A percentile compares a stretch with the other conserved stretches of the same genome.
Evolutionary conservation across 30 jellyfish, hydroid and myxozoan genomes (phyloP).

Genomic region (Chrysaora quinquecirrha): DNA sequence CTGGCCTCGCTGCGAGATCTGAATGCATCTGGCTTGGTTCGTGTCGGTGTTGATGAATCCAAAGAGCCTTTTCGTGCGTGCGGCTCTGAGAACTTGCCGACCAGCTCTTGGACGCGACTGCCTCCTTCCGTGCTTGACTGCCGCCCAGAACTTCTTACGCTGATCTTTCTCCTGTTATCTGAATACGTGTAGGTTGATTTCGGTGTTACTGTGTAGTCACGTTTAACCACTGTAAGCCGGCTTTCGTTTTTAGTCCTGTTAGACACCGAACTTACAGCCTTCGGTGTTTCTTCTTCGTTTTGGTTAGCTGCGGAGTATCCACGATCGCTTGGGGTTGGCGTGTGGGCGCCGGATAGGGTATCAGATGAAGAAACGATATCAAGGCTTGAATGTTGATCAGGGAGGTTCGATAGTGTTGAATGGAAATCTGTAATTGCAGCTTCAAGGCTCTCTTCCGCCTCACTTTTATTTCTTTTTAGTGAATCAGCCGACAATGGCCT

Average conservation of each 20-base stretch:
- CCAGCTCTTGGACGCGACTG: slow-evolving; percentile 65
- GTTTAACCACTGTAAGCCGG: neutral
- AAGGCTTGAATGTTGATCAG: slow-evolving; percentile 43
- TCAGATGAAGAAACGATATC: slow-evolving; percentile 7
- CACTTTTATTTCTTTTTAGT: slow-evolving; percentile 82
- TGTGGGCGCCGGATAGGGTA: slow-evolving; percentile 10
- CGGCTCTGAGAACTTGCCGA: slow-evolving; percentile 52
- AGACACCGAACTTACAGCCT: neutral
- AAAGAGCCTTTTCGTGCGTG: slow-evolving; percentile 42
- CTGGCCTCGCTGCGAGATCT: slow-evolving; percentile 80
- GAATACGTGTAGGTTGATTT: slow-evolving; percentile 12
- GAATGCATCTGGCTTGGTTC: slow-evolving; percentile 23
- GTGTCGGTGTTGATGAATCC: slow-evolving; percentile 43
- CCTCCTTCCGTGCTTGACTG: slow-evolving; percentile 50
- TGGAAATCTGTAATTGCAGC: slow-evolving; percentile 95
- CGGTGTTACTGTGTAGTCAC: neutral
- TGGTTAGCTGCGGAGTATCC: slow-evolving; percentile 5
- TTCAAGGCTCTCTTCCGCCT: slow-evolving; percentile 98
- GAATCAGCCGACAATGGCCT: slow-evolving; percentile 40
- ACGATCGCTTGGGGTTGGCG: slow-evolving; percentile 33
- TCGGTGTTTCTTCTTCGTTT: slow-evolving; percentile 10
- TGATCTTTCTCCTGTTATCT: neutral
- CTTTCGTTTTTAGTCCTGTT: neutral
- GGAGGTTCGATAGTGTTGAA: slow-evolving; percentile 78
- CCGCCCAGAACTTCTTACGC: slow-evolving; percentile 27